Evolutionary conservation across 2,113 vertebrate species (phyloP).

Genomic region (Phylloscopus whistleri): DNA sequence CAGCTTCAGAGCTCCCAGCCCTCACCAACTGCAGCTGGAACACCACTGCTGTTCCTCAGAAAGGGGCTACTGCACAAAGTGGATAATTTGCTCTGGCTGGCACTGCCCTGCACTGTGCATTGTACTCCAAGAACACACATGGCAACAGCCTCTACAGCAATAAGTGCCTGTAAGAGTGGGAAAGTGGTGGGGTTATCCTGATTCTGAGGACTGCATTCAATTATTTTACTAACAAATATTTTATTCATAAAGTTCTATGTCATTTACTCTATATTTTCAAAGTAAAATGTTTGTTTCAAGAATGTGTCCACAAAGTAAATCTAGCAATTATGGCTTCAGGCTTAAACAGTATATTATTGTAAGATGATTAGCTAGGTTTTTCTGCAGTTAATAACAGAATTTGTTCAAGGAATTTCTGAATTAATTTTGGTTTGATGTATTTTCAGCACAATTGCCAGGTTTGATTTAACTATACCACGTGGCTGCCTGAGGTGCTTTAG

Average conservation of each 20-base stretch:
- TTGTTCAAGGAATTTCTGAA: not conserved
- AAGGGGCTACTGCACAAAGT: not conserved
- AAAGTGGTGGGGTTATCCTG: not conserved
- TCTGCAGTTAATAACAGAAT: not conserved
- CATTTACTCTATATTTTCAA: not conserved
- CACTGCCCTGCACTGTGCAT: not conserved
- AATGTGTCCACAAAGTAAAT: not conserved
- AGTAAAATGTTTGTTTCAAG: not conserved
- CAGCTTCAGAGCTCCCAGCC: not conserved
- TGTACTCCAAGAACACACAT: not conserved
- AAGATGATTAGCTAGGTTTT: not conserved
- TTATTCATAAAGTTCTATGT: not conserved
- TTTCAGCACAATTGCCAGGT: not conserved
- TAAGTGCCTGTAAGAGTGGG: not conserved
- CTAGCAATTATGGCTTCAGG: not conserved
- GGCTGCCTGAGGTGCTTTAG: not conserved
- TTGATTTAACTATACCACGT: not conserved
- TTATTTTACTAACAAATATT: not conserved
- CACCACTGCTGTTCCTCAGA: not conserved
- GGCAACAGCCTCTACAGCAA: not conserved
- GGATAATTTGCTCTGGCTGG: not conserved
- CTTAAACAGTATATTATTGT: not conserved
- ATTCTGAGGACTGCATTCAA: not conserved
- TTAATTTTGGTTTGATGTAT: not conserved
- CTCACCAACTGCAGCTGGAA: not conserved